phyloP scores from a whole-genome alignment of 92 coral and sea anemone genomes.

The Palythoa grandiflora region DNA sequence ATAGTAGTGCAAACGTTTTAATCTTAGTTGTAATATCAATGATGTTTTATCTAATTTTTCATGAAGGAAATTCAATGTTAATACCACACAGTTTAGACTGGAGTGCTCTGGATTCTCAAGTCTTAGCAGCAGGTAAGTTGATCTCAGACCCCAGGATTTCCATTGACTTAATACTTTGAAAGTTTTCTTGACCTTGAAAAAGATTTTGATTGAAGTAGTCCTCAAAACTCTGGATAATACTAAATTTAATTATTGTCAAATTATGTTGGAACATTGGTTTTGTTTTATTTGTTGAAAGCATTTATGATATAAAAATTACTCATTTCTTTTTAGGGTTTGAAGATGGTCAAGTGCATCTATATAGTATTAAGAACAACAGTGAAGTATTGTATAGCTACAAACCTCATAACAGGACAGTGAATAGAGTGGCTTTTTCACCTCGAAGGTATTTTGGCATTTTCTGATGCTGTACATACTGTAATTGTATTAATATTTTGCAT shows the following conservation, averaged over 20 bases:
- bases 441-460: conserved; percentile 69
- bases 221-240: too few species aligned
- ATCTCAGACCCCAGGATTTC: too few species aligned
- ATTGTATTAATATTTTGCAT: too few species aligned
- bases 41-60: not conserved
- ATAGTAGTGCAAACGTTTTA: not conserved
- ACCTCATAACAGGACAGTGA: conserved; percentile 89
- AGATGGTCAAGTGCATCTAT: conserved; percentile 88
- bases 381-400: conserved; percentile 76
- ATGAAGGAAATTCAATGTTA: conserved; percentile 75
- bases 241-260: too few species aligned
- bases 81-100: conserved; percentile 89
- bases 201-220: too few species aligned
- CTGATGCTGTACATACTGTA: not conserved
- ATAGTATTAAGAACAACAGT: conserved; percentile 79
- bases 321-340: conserved; percentile 72
- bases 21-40: too few species aligned
- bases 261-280: too few species aligned
- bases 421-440: conserved; percentile 95
- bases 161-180: too few species aligned
- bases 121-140: conserved; percentile 84
- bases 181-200: too few species aligned
- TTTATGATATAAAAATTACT: not conserved
- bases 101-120: conserved; percentile 87
- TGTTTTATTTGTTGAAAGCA: not conserved